Conservation (phyloP, 2,797 vertebrate species). For the Cyclopterus lumpus region DNA sequence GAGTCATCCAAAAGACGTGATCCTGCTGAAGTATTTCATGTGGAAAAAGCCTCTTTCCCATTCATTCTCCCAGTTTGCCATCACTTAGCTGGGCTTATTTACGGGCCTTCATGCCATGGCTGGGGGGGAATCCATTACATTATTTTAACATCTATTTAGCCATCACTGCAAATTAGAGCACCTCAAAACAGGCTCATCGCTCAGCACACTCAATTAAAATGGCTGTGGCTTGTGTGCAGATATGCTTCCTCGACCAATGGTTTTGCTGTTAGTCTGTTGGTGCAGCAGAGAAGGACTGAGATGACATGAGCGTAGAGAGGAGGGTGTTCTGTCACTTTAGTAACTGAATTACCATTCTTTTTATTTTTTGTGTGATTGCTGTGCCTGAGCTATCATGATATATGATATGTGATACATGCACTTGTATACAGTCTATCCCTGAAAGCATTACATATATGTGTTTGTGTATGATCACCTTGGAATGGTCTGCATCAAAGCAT, state of each 20-base stretch:
- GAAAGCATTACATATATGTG: conserved; percentile 33
- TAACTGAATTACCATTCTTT: conserved; percentile 56
- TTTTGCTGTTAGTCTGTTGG: conserved; percentile 26
- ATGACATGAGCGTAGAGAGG: conserved; percentile 47
- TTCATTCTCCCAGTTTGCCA: conserved; percentile 46
- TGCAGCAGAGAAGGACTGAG: conserved; percentile 24
- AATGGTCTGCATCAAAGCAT: conserved; percentile 22
- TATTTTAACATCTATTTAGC: conserved; percentile 80
- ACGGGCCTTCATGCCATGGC: conserved; percentile 18
- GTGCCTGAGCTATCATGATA: not conserved
- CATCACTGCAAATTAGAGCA: conserved; percentile 79
- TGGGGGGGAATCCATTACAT: conserved; percentile 61
- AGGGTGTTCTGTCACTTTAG: conserved; percentile 50
- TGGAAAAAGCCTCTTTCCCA: conserved; percentile 40
- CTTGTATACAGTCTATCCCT: conserved; percentile 9
- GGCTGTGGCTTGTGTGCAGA: conserved; percentile 50
- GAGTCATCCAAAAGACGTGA: conserved; percentile 2
- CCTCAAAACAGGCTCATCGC: conserved; percentile 67
- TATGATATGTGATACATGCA: not conserved
- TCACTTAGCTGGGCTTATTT: conserved; percentile 50
- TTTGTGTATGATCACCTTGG: conserved; percentile 41
- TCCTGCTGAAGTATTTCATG: conserved; percentile 39
- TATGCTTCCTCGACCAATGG: conserved; percentile 38
- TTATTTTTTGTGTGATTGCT: conserved; percentile 28
- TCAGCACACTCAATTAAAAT: conserved; percentile 79